Evolutionary conservation across 2,888 invertebrate genomes (phyloP), one percentile per base, ranked within the genome.

Genomic region (Drosophila ustulata): DNA sequence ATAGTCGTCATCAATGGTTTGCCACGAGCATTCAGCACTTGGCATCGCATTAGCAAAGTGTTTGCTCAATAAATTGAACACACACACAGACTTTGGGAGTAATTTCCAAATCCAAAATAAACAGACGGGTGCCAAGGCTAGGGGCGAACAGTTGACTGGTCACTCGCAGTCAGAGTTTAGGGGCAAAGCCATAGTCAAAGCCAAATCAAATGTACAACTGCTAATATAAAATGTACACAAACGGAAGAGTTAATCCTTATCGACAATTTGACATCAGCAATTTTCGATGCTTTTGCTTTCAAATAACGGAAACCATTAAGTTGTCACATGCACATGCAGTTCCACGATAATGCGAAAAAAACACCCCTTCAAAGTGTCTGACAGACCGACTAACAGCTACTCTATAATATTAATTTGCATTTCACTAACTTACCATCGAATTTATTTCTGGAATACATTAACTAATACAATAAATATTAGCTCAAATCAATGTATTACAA

Each of bases 271-370:
- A 87, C 83, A 84, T 84, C 78, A 87, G 87, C 89, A 87, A 76
- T 84, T 87, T 88, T 89, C 82, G 87, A 83, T 87, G 83, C 84
- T 89, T 80, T 84, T 84, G 89, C 89, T 84, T 89, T 89, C 89
- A 64, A 75, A 86, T 83, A 89, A 80, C 84, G 88, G 84, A 84
- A 89, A 83, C 83, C 83, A 84, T 84, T 84, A 89, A 84, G 87
- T 84, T 84, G 83, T 84, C 83, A 89, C 88, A 87, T 88, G 73
- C 89, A 88, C 79, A 76, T 72, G 65, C 59, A 67, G 28, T 59
- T 47, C 13, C 34, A 49, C 37, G 7, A 49, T 58, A 58, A 58
- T 43, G 7, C 34, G 45, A 37, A 32, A 55, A 61, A 55, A 47
- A 18, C 49, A 43, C 45, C 49, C 30, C 61, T 57, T 32, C n/a